Base-by-base conservation (phyloP, 2,888 invertebrate genomes). In the Yponomeuta plumbellus region DNA sequence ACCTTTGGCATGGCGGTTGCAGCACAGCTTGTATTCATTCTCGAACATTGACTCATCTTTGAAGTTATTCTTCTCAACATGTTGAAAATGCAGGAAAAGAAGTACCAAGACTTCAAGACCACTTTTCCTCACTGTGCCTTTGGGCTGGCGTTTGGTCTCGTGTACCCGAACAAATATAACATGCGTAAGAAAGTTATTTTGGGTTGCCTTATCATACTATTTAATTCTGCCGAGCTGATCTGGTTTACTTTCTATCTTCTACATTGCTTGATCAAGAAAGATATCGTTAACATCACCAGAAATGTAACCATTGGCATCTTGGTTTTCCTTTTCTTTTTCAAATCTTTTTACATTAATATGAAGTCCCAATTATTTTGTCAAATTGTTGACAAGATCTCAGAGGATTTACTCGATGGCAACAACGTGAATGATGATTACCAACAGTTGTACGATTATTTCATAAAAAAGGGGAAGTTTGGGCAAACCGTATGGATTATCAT, bases 71-170 rank as follows among this genome's bases (percentile, higher is more conserved):
- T 52, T 13, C 3, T 52, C 44, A 52, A 13, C 44, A 21, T 21
- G 58, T 6, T 58, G n/a, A 20, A 58, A 58, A 11, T 20, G n/a
- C 58, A 8, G 1, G 21, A 58, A 11, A 58, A 17, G 20, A 82
- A 80, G 71, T 84, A 79, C 66, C 81, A 81, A 72, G 68, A 71
- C 0, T 86, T 87, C 39, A 73, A 83, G 64, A 80, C 81, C 67
- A 86, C 85, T 0, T 87, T 76, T 66, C 73, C 75, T 39, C 68
- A 79, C 20, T 86, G 85, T 67, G 75, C 84, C 4, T 84, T 86
- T 67, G 77, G 79, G 0, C 70, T 86, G 10, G 84, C 81, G 1
- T 68, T 83, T 13, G 78, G 80, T 39, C 75, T 83, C 10, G 71
- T 86, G 0, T 86, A 86, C 64, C 86, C 87, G 1, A 87, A 86